Base-by-base conservation (phyloP, 1,140 invertebrate genomes). In the Platyscapa corneri region DNA sequence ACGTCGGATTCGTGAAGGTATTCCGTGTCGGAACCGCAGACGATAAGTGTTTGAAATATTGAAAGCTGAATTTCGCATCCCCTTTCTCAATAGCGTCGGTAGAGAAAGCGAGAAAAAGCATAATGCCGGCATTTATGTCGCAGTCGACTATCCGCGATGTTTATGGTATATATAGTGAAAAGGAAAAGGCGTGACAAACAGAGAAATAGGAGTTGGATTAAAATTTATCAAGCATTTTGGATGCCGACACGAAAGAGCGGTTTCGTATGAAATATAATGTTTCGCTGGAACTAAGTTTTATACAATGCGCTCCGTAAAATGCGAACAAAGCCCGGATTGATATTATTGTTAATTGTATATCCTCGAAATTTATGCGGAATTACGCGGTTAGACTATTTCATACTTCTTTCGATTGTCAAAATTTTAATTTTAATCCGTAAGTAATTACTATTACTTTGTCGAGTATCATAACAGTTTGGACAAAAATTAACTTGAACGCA, bases 21-120 rank as follows among this genome's bases (percentile, higher is more conserved):
- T 42, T 88, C 81, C 86, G 32, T 56, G 82, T 76, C 84, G 82
- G n/a, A 90, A 30, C 70, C 70, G 74, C 84, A 81, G 64, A 90
- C 91, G 92, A 93, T 93, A 93, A 92, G 92, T 92, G 90, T 92
- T 92, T 93, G 92, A 93, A 93, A 93, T 93, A 93, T 93, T 92
- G 92, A 93, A 93, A 92, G 90, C 89, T 90, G 89, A 92, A 91
- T 90, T 88, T 87, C 86, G 77, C 83, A 34, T 78, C 56, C 82
- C 42, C 34, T 23, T 70, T 32, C 23, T 53, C 56, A 83, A 46
- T n/a, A 76, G n/a, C 83, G 83, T 76, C 85, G 88, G 87, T 87
- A 64, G 85, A 87, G 84, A 60, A 76, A 39, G 82, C 80, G 84
- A 53, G 77, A 87, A 80, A 87, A 86, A 86, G 89, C 89, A 92